Evolutionary conservation across 2,113 vertebrate genomes (phyloP), one percentile per base, ranked within the genome.

Genomic region (Manacus vitellinus): DNA sequence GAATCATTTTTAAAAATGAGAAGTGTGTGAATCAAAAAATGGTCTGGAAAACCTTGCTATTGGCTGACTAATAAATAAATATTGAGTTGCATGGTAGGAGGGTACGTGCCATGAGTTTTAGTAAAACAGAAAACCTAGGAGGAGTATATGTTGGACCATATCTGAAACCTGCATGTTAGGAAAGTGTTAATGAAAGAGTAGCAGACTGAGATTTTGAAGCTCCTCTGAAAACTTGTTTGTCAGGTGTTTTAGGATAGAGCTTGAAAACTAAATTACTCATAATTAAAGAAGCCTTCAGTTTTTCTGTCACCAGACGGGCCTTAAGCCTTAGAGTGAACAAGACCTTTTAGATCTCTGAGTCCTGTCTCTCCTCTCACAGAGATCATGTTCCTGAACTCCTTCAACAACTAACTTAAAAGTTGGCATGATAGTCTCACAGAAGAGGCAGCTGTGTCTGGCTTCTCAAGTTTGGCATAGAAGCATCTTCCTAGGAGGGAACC

Each of bases 281-380:
- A 25, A n/a, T 8, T 62, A 87, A 72, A 72, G 33, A 55, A 54
- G 2, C 1, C 1, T 2, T 58, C 8, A 0, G 7, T 10, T 70
- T 79, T 85, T 39, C 82, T 55, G 31, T 37, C 46, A 55, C 12
- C 12, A 46, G 18, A 15, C 39, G 8, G 23, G 33, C 8, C 47
- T 62, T 56, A 83, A 88, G 27, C 12, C 22, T 49, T 24, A 77
- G 16, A 79, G 12, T 30, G 8, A 21, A 31, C 31, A 94, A 76
- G 25, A 58, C 23, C 7, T 77, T 52, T 71, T 85, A 25, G 22
- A 56, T 65, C 19, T 44, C 49, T 37, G 19, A 68, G 9, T 95
- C 31, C 15, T 17, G 46, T 58, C 18, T 89, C 56, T 58, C 1
- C 59, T 77, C 19, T 58, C 63, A 86, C 5, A 65, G 68, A 77